A percentile compares a stretch with the other conserved stretches of the same genome.
These are phyloP conservation scores for Hemichromis elongatus DNA, from an alignment of 2,113 vertebrate species.

Conservation along the genomic window DNA sequence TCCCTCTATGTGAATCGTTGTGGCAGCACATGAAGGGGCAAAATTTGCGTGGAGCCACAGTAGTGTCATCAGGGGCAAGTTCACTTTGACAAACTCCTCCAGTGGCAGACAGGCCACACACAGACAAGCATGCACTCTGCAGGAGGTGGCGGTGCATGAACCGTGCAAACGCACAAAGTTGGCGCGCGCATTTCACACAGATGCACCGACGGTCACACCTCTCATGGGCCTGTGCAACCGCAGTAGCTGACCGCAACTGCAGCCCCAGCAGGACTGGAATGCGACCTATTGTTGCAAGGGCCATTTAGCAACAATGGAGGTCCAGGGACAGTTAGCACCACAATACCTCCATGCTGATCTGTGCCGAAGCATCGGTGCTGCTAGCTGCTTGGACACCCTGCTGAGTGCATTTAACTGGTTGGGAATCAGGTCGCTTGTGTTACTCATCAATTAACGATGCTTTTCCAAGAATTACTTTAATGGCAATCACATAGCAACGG, in stretches of 20 bases:
- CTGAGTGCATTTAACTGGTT: constrained; percentile 40
- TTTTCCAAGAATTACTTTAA: constrained; percentile 44
- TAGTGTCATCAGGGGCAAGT: constrained; percentile 10
- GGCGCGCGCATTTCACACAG: background rate
- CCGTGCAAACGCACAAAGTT: background rate
- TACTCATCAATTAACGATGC: constrained; percentile 43
- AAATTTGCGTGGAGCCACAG: constrained; percentile 5
- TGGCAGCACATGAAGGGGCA: constrained; percentile 19
- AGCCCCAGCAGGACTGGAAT: constrained; percentile 52
- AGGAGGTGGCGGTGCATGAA: no score
- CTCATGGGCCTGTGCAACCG: background rate
- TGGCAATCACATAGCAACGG: constrained; percentile 32
- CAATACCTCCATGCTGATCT: constrained; percentile 61
- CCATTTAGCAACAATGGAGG: constrained; percentile 50
- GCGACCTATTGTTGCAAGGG: constrained; percentile 52
- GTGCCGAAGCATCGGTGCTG: constrained; percentile 18
- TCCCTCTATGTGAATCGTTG: background rate
- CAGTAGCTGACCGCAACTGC: background rate
- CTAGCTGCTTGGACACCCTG: background rate
- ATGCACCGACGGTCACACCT: background rate
- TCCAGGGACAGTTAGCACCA: constrained; percentile 60
- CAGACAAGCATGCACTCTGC: background rate
- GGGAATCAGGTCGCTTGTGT: constrained; percentile 62
- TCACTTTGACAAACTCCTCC: background rate
- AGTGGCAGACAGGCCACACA: constrained; percentile 4